Percentiles rank a stretch among this genome's conserved stretches.
These are phyloP conservation scores for Acrocephalus arundinaceus DNA, from an alignment of 2,113 vertebrate genomes.

Conservation along the genomic window DNA sequence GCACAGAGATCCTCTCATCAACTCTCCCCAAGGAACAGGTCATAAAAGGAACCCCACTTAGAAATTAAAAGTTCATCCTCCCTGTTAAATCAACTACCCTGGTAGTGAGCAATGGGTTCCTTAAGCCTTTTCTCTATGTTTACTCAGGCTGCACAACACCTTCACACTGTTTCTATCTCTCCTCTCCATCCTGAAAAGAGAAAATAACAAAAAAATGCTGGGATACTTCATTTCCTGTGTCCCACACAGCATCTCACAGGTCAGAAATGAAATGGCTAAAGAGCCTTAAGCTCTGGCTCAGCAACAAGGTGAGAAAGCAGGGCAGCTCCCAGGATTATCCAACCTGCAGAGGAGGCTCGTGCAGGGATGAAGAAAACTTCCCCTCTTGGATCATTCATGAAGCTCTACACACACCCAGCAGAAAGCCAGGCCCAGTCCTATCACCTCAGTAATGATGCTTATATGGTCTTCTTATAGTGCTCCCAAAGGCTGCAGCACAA, in stretches of 20 bases:
- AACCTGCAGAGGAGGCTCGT: not conserved
- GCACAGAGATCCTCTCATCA: not conserved
- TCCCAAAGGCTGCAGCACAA: not conserved
- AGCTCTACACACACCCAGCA: not conserved
- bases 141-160: not conserved
- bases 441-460: not conserved
- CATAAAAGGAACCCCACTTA: not conserved
- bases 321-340: not conserved
- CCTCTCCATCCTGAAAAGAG: not conserved
- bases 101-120: not conserved
- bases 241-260: not conserved
- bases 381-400: rapidly evolving
- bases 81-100: not conserved
- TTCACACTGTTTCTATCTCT: not conserved
- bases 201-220: not conserved
- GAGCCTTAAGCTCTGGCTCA: not conserved
- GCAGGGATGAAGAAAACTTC: not conserved
- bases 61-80: not conserved
- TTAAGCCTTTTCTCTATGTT: not conserved
- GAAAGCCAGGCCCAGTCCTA: not conserved
- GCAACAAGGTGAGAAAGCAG: not conserved
- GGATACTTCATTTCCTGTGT: not conserved
- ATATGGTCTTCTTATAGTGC: not conserved
- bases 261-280: not conserved
- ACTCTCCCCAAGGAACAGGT: not conserved